These are phyloP conservation scores for Tenthredo notha DNA, from an alignment of 2,888 invertebrate species.

Conservation along the genomic window DNA sequence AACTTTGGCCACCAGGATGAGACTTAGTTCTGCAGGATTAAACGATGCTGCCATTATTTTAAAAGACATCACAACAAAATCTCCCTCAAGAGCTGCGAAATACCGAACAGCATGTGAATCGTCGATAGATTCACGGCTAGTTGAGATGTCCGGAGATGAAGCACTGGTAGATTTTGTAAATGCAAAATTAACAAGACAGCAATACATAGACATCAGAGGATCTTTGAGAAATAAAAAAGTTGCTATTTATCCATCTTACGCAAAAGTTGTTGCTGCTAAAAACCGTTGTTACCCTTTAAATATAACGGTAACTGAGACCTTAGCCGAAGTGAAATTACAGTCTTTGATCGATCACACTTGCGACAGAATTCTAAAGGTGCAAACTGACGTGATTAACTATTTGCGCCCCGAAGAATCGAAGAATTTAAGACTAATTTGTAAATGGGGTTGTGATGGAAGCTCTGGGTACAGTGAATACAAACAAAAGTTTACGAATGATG, in stretches of 20 bases:
- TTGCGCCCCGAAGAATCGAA: constrained; percentile 41
- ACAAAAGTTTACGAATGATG: constrained; percentile 55
- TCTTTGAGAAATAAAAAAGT: constrained; percentile 37
- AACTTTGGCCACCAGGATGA: constrained; percentile 50
- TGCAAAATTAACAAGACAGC: constrained; percentile 54
- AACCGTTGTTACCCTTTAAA: constrained; percentile 39
- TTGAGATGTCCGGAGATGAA: constrained; percentile 50
- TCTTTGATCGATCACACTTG: constrained; percentile 57
- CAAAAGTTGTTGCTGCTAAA: constrained; percentile 43
- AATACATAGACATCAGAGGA: constrained; percentile 50
- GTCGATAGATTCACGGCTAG: constrained; percentile 45
- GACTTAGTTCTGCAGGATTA: constrained; percentile 48
- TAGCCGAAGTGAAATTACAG: constrained; percentile 42
- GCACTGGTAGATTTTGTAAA: constrained; percentile 49
- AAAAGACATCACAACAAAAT: constrained; percentile 52
- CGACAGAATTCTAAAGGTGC: constrained; percentile 56
- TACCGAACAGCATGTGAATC: constrained; percentile 51
- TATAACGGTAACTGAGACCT: constrained; percentile 46
- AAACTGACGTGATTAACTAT: constrained; percentile 56
- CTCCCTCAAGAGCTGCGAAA: constrained; percentile 48
- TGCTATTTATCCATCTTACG: constrained; percentile 34
- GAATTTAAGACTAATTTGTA: constrained; percentile 58
- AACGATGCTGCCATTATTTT: constrained; percentile 52
- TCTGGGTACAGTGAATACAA: constrained; percentile 56
- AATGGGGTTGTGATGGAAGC: constrained; percentile 59